Conservation (phyloP, 2,797 vertebrate genomes). For the Phataginus tricuspis region DNA sequence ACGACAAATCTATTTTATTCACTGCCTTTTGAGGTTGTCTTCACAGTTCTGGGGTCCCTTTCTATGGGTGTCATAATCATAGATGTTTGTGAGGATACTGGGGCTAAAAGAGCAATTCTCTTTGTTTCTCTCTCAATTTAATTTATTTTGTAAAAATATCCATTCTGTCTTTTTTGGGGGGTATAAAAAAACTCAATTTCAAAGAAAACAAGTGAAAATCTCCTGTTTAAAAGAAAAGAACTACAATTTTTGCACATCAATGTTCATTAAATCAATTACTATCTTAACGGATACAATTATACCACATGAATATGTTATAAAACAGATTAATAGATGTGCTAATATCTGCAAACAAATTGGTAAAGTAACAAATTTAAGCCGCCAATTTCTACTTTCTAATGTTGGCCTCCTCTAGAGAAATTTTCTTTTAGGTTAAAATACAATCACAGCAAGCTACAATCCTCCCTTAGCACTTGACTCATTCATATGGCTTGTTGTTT, state of each 20-base stretch:
- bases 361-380: background rate
- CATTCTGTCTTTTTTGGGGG: background rate
- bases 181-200: background rate
- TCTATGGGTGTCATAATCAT: background rate
- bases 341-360: background rate
- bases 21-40: background rate
- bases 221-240: background rate
- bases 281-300: background rate
- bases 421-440: constrained; percentile 19
- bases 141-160: background rate
- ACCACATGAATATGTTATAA: background rate
- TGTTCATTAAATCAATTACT: background rate
- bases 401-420: background rate
- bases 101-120: accelerated
- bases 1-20: background rate
- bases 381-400: background rate
- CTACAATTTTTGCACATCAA: background rate
- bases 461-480: background rate
- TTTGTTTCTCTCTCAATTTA: background rate
- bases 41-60: background rate
- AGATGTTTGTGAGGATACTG: background rate
- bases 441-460: background rate
- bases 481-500: background rate
- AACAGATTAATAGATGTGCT: background rate
- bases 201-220: constrained; percentile 22